These are phyloP conservation scores for Drosophila mettleri DNA, from an alignment of 2,888 invertebrate species.

Conservation along the genomic window DNA sequence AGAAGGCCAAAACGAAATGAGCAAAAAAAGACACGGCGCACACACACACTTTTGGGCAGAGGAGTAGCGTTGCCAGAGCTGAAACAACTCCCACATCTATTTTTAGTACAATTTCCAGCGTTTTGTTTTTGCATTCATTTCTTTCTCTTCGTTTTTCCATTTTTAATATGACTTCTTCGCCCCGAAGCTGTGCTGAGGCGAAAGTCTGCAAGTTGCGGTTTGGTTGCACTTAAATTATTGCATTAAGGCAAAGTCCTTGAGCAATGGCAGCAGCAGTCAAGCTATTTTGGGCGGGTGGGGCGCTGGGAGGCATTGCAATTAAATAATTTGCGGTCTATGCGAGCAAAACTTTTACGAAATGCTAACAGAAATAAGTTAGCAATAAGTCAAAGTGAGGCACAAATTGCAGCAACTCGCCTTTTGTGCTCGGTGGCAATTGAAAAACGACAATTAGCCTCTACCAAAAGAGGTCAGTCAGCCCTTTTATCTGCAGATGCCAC, in stretches of 20 bases:
- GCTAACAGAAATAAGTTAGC: slow-evolving; percentile 54
- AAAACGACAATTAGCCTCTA: slow-evolving; percentile 73
- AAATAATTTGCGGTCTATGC: slow-evolving; percentile 77
- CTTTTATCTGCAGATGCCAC: slow-evolving; percentile 54
- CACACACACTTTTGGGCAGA: slow-evolving; percentile 14
- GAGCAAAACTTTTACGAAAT: slow-evolving; percentile 54
- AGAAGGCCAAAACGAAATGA: slow-evolving; percentile 45
- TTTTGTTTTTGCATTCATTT: slow-evolving; percentile 23
- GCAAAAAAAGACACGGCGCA: neutral
- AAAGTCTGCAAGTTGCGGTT: slow-evolving; percentile 68
- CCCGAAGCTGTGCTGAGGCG: slow-evolving; percentile 28
- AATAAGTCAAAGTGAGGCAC: slow-evolving; percentile 37
- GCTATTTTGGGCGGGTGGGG: slow-evolving; percentile 13
- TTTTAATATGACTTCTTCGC: slow-evolving; percentile 72
- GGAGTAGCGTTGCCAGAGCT: slow-evolving; percentile 22
- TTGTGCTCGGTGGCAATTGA: slow-evolving; percentile 63
- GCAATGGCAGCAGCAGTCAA: slow-evolving; percentile 34
- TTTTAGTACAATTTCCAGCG: slow-evolving; percentile 13
- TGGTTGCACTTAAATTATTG: slow-evolving; percentile 78
- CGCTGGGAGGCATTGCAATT: slow-evolving; percentile 59
- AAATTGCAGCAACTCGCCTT: slow-evolving; percentile 39
- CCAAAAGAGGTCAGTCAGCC: slow-evolving; percentile 59
- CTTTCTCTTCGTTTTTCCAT: slow-evolving; percentile 49
- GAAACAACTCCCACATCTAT: slow-evolving; percentile 57
- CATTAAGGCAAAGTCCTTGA: slow-evolving; percentile 72